These are phyloP conservation scores for Dromiciops gliroides DNA, from an alignment of 2,113 vertebrate genomes.

Conservation along the genomic window DNA sequence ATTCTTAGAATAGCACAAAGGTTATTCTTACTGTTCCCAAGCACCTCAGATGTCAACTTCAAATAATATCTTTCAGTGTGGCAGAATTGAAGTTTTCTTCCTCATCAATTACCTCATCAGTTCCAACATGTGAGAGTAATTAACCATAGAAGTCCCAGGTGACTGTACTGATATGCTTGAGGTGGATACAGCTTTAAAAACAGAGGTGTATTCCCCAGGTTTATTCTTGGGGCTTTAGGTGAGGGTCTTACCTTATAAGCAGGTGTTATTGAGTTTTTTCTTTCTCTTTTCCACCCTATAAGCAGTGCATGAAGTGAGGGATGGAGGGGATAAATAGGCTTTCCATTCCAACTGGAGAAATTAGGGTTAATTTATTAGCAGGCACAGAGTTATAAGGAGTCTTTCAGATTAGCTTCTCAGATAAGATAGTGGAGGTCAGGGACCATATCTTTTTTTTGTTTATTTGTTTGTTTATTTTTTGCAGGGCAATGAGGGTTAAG, in stretches of 20 bases:
- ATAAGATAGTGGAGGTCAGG: background rate
- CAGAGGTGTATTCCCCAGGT: background rate
- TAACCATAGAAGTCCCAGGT: background rate
- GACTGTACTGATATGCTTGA: background rate
- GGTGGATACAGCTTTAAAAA: background rate
- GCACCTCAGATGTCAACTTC: background rate
- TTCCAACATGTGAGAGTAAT: background rate
- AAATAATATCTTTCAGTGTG: background rate
- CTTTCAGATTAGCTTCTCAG: background rate
- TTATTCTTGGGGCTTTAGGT: slow-evolving; percentile 32
- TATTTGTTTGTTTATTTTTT: no score
- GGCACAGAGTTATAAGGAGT: background rate
- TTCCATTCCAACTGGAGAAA: background rate
- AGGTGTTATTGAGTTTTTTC: background rate
- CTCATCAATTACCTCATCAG: background rate
- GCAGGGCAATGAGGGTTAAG: no score
- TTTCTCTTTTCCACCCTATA: background rate
- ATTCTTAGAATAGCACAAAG: slow-evolving; percentile 16
- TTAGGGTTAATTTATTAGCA: background rate
- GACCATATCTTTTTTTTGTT: background rate
- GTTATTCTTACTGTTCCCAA: background rate
- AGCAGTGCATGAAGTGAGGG: background rate
- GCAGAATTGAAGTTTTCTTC: background rate
- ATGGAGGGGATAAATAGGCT: background rate
- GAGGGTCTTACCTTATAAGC: slow-evolving; percentile 18